Base-by-base conservation (phyloP, 2,113 vertebrate species). In the Channa argus region DNA sequence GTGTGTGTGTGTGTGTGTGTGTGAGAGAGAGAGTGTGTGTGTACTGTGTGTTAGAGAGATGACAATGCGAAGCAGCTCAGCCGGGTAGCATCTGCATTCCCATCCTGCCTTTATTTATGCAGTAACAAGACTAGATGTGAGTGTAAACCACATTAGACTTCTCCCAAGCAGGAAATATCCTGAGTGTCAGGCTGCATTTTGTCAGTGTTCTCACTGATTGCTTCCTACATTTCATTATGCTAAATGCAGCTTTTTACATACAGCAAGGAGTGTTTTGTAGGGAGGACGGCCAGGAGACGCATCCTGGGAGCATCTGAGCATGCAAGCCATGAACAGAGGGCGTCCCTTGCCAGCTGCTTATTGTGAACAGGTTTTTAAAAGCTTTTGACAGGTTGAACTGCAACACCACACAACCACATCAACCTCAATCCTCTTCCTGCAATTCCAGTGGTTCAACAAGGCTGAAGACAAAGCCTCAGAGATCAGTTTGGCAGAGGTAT, bases 191-290 rank as follows among this genome's bases (percentile, higher is more conserved):
- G 50, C 80, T 82, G 46, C 68, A 92, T 93, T 89, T 71, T 58
- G 38, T 86, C 80, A 80, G 51, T 71, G 78, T 72, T 88, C 74
- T 73, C 86, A 86, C 55, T 92, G 90, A 94, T 92, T 91, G 87
- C 74, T 90, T 93, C 90, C 90, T 91, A 93, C 86, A 83, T 93
- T 88, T 91, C 89, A 93, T 93, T 92, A 93, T 90, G 75, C 79
- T 90, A 91, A 93, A 92, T 75, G 88, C 47, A 33, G 72, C 71
- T 88, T 85, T 90, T 86, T 88, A 77, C 79, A 85, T 56, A 56
- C 4, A 45, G 33, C 7, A 8, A 54, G 72, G 47, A 74, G 55
- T 45, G 52, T 59, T 83, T 84, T 75, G 79, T 51, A 54, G 71
- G 12, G 52, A 74, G 60, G 61, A 79, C 5, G 56, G 69, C 64